phyloP scores from a whole-genome alignment of 2,113 vertebrate species.

The Microcebus griseorufus region DNA sequence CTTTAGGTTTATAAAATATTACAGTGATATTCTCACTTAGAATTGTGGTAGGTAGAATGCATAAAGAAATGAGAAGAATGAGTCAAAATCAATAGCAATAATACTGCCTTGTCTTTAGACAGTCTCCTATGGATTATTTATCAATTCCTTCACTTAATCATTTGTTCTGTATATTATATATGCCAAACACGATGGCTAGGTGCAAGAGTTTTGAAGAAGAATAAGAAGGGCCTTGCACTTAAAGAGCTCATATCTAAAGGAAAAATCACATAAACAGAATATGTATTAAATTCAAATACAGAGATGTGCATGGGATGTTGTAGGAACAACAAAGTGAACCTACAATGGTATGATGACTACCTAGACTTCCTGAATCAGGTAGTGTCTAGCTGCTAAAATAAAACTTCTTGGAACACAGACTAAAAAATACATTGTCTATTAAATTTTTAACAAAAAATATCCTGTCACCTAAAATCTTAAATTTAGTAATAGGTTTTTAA shows the following conservation, averaged over 20 bases:
- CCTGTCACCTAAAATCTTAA: not conserved
- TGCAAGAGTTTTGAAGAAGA: not conserved
- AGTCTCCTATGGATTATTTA: not conserved
- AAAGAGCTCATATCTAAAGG: not conserved
- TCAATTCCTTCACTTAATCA: slow-evolving; percentile 9
- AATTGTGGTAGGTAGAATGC: not conserved
- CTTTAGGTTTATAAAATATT: not conserved
- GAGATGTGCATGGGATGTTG: not conserved
- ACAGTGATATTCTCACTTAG: not conserved
- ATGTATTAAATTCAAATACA: not conserved
- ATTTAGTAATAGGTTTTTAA: not conserved
- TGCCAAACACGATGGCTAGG: not conserved
- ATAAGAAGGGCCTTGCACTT: not conserved
- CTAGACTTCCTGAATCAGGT: not conserved
- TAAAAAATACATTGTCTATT: not conserved
- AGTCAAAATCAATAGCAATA: slow-evolving; percentile 21
- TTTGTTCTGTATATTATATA: not conserved
- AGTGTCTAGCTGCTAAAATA: not conserved
- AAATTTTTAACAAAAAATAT: not conserved
- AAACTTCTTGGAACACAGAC: not conserved
- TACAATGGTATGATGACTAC: no score
- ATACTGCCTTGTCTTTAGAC: not conserved
- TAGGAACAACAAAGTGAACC: not conserved
- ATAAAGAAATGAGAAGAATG: not conserved
- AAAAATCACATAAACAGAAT: not conserved